Percentiles rank a stretch among this genome's conserved stretches.
Conservation (phyloP, 2,797 vertebrate genomes). For the Hydrophis major region DNA sequence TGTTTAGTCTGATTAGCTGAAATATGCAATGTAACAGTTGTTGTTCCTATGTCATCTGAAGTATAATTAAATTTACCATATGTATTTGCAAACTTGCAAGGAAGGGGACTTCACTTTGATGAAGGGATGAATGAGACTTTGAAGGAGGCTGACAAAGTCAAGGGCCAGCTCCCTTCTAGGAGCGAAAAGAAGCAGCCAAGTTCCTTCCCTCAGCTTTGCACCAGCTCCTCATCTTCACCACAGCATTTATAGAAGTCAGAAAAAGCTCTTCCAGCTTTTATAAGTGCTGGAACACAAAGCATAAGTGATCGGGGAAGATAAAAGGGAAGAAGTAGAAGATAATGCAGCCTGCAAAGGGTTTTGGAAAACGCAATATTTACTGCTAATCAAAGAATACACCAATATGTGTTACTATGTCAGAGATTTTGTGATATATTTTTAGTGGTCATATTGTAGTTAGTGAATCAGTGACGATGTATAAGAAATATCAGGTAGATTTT, state of each 20-base stretch:
- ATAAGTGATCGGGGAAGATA: neutral
- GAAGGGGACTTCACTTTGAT: neutral
- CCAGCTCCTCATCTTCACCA: neutral
- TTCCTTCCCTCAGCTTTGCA: neutral
- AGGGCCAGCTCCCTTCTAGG: neutral
- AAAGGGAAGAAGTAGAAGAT: neutral
- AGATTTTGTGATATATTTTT: neutral
- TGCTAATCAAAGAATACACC: neutral
- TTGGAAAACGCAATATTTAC: neutral
- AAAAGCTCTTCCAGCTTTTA: neutral
- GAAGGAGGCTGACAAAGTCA: neutral
- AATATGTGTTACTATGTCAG: neutral
- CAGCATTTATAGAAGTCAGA: neutral
- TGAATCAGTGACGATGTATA: neutral
- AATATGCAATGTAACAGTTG: neutral
- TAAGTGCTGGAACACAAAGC: neutral
- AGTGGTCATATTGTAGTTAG: neutral
- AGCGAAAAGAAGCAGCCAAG: neutral
- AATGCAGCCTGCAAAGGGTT: neutral
- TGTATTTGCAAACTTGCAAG: neutral
- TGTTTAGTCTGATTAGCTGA: neutral
- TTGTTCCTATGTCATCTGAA: neutral
- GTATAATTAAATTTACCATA: neutral
- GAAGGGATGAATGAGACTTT: neutral
- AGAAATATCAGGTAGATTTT: neutral